Base-by-base conservation (phyloP, 2,797 vertebrate genomes). In the Thunnus albacares region DNA sequence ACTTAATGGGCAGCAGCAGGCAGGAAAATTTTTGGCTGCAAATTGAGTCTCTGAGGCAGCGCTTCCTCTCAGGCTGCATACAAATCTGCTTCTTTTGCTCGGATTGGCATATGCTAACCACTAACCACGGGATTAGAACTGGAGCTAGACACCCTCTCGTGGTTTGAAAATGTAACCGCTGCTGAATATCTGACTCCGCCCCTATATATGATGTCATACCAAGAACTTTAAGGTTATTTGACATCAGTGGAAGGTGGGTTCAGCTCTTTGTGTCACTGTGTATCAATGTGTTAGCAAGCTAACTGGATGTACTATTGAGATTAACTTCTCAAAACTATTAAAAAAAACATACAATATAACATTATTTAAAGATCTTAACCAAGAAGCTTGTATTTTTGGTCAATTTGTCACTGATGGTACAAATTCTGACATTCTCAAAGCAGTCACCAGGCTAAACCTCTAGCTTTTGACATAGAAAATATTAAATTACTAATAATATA, bases 1-100 rank as follows among this genome's bases (percentile, higher is more conserved):
- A 30, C 20, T 68, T 45, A 69, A 59, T 47, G 35, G 63, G 43
- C 28, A 62, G 33, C 41, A 68, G 51, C 52, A 59, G 53, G 72
- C 15, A 52, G 58, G 12, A 38, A 12, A 4, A 13, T 5, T 28
- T 41, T 63, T 51, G 33, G 22, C 30, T 63, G 26, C 58, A 59
- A 43, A 73, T 24, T 43, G 14, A 24, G 35, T 47, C 52, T 73
- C 61, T 41, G 51, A 57, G 64, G 58, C 11, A 15, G 45, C 12
- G n/a, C 67, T 33, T 62, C 38, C 20, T 74, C 52, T 68, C 33
- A 53, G 67, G 62, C 58, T 41, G 26, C 26, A 52, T 20, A 62
- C 60, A 71, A 65, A 75, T 71, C 20, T 71, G 60, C 2, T 26
- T 45, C 41, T 17, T 70, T 58, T 47, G 18, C 41, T 24, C 22